A percentile compares a stretch with the other conserved stretches of the same genome.
These are phyloP conservation scores for Crotophaga sulcirostris DNA, from an alignment of 2,113 vertebrate genomes.

Conservation along the genomic window DNA sequence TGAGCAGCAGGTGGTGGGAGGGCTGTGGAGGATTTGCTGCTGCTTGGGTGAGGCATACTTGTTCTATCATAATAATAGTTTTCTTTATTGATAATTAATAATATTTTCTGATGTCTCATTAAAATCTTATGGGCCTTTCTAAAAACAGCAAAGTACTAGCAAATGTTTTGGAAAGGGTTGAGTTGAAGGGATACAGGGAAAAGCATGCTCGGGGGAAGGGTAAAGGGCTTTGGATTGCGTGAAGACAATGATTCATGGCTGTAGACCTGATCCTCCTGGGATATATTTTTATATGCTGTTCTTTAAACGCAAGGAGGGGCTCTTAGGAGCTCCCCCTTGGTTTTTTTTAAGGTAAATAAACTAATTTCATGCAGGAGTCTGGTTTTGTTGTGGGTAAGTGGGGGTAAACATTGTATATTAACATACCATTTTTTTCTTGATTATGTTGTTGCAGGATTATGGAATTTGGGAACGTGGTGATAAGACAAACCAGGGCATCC, in stretches of 20 bases:
- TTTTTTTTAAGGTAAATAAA: background rate
- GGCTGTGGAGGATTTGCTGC: background rate
- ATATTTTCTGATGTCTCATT: background rate
- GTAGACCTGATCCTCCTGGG: background rate
- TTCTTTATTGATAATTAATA: background rate
- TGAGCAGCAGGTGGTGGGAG: background rate
- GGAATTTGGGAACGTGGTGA: slow-evolving; percentile 99
- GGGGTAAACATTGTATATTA: background rate
- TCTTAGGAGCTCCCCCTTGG: no score
- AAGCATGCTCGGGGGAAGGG: background rate
- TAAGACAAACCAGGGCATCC: slow-evolving; percentile 98
- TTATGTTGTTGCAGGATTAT: slow-evolving; percentile 84
- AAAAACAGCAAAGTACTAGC: background rate
- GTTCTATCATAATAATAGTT: background rate
- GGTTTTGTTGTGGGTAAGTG: background rate
- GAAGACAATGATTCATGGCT: background rate
- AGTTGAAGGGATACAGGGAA: background rate
- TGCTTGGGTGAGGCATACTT: background rate
- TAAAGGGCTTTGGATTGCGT: background rate
- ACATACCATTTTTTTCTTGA: background rate
- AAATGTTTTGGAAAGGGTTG: background rate
- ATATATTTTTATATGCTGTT: background rate
- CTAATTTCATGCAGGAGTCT: background rate
- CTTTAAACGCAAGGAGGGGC: background rate
- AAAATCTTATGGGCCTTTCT: background rate